A percentile compares a stretch with the other conserved stretches of the same genome.
These are phyloP conservation scores for Danaus plexippus DNA, from an alignment of 1,140 invertebrate genomes.

Conservation along the genomic window DNA sequence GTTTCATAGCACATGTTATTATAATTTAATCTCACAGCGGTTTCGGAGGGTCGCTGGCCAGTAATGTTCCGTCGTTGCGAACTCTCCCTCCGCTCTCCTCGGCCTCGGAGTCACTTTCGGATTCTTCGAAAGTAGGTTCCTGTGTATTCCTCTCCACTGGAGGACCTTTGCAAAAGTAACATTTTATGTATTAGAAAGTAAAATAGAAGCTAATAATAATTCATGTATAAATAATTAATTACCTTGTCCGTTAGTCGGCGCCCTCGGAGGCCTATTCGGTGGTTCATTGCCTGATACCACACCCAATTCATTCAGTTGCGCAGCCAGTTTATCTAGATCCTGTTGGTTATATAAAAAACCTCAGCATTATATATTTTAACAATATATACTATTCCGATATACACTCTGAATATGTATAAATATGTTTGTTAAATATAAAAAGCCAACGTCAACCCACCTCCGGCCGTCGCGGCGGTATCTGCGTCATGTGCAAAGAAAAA, in stretches of 20 bases:
- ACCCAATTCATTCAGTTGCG: conserved; percentile 93
- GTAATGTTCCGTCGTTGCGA: conserved; percentile 92
- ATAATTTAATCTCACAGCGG: conserved; percentile 83
- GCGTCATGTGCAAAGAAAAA: conserved; percentile 67
- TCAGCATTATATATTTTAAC: too few species aligned
- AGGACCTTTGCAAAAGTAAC: conserved; percentile 35
- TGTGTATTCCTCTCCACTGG: conserved; percentile 62
- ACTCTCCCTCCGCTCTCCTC: conserved; percentile 77
- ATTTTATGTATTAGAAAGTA: conserved; percentile 6
- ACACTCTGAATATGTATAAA: not conserved
- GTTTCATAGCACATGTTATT: too few species aligned
- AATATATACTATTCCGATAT: too few species aligned
- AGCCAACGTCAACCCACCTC: conserved; percentile 72
- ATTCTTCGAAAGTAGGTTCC: conserved; percentile 75
- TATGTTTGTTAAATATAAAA: conserved; percentile 8
- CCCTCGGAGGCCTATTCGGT: conserved; percentile 72
- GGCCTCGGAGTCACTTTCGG: conserved; percentile 77
- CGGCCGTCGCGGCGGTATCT: conserved; percentile 86
- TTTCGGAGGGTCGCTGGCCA: conserved; percentile 96
- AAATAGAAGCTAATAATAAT: not conserved
- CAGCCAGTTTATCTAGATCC: conserved; percentile 94
- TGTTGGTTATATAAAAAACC: conserved; percentile 45
- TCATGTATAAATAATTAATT: not conserved
- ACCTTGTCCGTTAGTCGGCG: conserved; percentile 71
- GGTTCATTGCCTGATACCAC: conserved; percentile 77